phyloP scores from a whole-genome alignment of 2,888 invertebrate genomes.

The Anoplius nigerrimus region DNA sequence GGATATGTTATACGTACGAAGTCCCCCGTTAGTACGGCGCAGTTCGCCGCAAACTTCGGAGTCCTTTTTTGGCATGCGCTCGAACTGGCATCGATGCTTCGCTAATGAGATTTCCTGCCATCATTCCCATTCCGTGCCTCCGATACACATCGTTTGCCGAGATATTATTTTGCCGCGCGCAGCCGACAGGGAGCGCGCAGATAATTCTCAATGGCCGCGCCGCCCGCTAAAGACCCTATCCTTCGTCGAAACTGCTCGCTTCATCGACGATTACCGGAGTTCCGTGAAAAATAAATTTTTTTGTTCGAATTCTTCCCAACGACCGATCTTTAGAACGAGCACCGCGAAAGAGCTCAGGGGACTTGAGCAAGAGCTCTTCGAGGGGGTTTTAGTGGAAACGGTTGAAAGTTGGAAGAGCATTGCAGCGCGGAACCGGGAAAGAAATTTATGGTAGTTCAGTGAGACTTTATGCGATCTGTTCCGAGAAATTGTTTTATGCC shows the following conservation, averaged over 20 bases:
- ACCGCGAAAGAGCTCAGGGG: slow-evolving; percentile 44
- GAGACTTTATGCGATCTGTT: slow-evolving; percentile 63
- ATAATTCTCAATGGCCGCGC: too few species aligned
- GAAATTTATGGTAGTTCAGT: slow-evolving; percentile 63
- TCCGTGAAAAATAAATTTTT: slow-evolving; percentile 48
- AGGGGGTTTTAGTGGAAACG: slow-evolving; percentile 63
- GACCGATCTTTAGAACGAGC: slow-evolving; percentile 43
- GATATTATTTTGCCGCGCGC: too few species aligned
- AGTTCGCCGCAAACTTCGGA: too few species aligned
- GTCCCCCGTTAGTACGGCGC: too few species aligned
- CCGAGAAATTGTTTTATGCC: slow-evolving; percentile 63
- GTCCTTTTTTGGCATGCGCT: too few species aligned
- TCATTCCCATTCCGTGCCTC: too few species aligned
- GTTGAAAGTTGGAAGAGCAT: slow-evolving; percentile 63
- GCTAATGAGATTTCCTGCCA: too few species aligned
- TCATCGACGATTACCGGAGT: slow-evolving; percentile 40
- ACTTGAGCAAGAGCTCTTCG: slow-evolving; percentile 50
- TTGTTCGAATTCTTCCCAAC: slow-evolving; percentile 47
- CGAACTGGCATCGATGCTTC: too few species aligned
- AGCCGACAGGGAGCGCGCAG: too few species aligned
- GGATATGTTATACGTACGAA: too few species aligned
- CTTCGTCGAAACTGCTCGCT: slow-evolving; percentile 36
- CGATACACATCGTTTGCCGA: too few species aligned
- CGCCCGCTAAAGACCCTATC: slow-evolving; percentile 7
- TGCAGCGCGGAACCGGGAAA: slow-evolving; percentile 40